Base-by-base conservation (phyloP, 2,113 vertebrate genomes). In the Sylvia atricapilla region DNA sequence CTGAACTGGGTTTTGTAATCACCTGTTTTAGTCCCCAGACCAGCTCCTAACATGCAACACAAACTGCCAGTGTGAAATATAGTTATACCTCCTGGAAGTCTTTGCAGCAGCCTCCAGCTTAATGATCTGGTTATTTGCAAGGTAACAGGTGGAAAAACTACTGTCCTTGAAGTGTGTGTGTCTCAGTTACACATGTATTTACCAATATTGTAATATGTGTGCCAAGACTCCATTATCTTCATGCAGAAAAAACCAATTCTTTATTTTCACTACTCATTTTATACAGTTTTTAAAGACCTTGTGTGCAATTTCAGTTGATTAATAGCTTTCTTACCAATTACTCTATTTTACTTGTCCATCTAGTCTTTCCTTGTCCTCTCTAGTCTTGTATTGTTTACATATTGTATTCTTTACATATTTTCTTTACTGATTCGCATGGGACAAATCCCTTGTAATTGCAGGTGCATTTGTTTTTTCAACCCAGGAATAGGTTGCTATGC, bases 101-200 rank as follows among this genome's bases (percentile, higher is more conserved):
- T 67, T 27, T 50, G 59, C 35, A 46, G 73, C 18, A 55, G 62
- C 25, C 43, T 46, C n/a, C 35, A 88, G 66, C 39, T 62, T n/a
- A 8, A 35, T 22, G 33, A 75, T 15, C 27, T 60, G 24, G 3
- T 25, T 86, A 49, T 39, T 47, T 83, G 27, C 35, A 55, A 75
- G 39, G 39, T 15, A 9, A 33, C 39, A 72, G 23, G 52, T 23
- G 5, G 44, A 23, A 69, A 59, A 92, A 39, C 41, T 46, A 59
- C 27, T 25, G 24, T 49, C 41, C 33, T 66, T n/a, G 53, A 72
- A 68, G 39, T 12, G 17, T 15, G 27, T 5, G 8, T 22, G 18
- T 30, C 18, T 53, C 25, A 44, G 20, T 6, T 39, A 39, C 8
- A 6, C 0, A 0, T 1, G 10, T n/a, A 60, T 84, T 87, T 78